A percentile compares a stretch with the other conserved stretches of the same genome.
These are phyloP conservation scores for Riparia riparia DNA, from an alignment of 2,113 vertebrate genomes.

Conservation along the genomic window DNA sequence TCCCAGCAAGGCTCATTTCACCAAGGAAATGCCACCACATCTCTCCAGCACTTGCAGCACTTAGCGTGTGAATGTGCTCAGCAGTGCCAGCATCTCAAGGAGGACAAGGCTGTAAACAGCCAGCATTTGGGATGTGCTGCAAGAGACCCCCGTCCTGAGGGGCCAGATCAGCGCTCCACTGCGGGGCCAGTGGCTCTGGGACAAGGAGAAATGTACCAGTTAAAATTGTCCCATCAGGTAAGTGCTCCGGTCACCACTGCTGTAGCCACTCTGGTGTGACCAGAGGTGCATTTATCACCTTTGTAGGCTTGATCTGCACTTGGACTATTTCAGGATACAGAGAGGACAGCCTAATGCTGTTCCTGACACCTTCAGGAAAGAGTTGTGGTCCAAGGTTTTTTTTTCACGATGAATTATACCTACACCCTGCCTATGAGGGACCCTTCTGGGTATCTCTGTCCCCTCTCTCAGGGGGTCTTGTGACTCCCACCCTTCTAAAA, in stretches of 20 bases:
- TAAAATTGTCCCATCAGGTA: conserved; percentile 7
- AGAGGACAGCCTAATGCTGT: background rate
- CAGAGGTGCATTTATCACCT: background rate
- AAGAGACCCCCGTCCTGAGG: background rate
- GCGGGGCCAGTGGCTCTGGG: background rate
- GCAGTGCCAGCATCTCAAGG: background rate
- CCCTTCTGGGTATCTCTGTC: background rate
- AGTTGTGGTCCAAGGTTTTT: background rate
- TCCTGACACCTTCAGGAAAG: background rate
- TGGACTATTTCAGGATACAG: background rate
- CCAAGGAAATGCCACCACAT: background rate
- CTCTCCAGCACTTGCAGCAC: background rate
- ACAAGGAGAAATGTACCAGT: background rate
- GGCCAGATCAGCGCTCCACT: background rate
- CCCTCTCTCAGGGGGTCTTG: background rate
- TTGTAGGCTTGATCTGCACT: background rate
- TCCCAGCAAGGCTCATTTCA: background rate
- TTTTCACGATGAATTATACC: background rate
- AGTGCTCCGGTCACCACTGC: background rate
- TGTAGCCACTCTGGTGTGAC: background rate
- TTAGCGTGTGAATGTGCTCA: background rate
- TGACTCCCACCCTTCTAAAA: background rate
- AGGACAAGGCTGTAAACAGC: background rate
- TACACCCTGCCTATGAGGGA: background rate
- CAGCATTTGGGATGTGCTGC: background rate